phyloP scores from a whole-genome alignment of 2,113 vertebrate species.

The Sterrhoptilus dennistouni region DNA sequence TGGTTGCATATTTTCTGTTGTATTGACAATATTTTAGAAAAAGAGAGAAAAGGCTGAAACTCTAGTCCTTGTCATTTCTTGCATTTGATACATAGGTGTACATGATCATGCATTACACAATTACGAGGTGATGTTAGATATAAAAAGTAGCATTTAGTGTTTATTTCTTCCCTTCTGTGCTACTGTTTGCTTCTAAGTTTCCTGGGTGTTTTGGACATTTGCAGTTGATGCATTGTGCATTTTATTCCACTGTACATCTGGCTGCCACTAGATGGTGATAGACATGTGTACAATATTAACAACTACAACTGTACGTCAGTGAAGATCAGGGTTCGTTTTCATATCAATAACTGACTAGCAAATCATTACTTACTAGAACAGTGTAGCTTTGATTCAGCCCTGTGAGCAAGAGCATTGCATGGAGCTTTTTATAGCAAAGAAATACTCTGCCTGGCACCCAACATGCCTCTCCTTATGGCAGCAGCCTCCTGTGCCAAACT shows the following conservation, averaged over 20 bases:
- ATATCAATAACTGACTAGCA: neutral
- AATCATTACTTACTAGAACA: neutral
- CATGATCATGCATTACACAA: rapidly evolving
- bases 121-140: neutral
- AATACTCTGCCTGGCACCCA: neutral
- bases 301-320: rapidly evolving
- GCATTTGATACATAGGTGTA: neutral
- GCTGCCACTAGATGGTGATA: conserved; percentile 68
- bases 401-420: neutral
- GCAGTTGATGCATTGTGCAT: neutral
- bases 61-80: neutral
- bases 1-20: neutral
- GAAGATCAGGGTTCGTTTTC: neutral
- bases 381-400: neutral
- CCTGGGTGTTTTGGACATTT: neutral
- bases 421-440: neutral
- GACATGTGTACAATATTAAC: neutral
- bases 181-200: neutral
- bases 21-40: neutral
- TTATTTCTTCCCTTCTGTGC: neutral
- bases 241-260: neutral
- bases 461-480: neutral
- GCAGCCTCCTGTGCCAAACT: neutral
- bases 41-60: neutral
- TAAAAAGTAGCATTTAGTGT: neutral